Percentiles rank a stretch among this genome's conserved stretches.
Conservation (phyloP, 2,888 invertebrate species). For the Catocala sponsa region DNA sequence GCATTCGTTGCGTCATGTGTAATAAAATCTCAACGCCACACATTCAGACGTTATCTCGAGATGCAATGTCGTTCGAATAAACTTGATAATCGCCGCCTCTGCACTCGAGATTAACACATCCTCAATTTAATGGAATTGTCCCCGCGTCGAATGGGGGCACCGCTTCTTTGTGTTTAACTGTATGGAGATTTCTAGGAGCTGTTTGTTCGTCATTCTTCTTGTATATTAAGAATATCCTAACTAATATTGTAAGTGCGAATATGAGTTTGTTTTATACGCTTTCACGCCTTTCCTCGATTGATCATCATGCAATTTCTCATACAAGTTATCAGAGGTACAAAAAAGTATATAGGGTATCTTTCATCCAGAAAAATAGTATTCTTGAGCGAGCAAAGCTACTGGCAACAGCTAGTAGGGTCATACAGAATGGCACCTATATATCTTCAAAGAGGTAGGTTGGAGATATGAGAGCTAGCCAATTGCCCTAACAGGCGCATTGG, state of each 20-base stretch:
- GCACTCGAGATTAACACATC: conserved; percentile 37
- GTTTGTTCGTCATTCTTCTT: conserved; percentile 13
- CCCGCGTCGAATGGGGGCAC: conserved; percentile 31
- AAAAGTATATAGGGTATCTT: no score
- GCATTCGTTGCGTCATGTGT: no score
- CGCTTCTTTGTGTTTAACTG: neutral
- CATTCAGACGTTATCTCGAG: conserved; percentile 12
- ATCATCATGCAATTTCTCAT: no score
- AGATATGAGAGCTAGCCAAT: no score
- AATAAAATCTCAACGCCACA: neutral
- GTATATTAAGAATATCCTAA: neutral
- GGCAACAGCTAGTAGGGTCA: no score
- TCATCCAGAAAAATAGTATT: no score
- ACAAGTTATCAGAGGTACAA: no score
- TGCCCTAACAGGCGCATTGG: no score
- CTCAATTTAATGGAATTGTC: conserved; percentile 42
- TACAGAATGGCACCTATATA: no score
- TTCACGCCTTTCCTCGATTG: no score
- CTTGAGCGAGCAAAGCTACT: no score
- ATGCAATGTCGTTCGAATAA: conserved; percentile 33
- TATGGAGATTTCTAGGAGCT: conserved; percentile 5
- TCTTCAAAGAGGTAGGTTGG: no score
- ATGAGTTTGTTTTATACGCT: neutral
- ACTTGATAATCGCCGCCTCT: conserved; percentile 36
- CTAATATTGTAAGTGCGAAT: neutral